Evolutionary conservation across 2,113 vertebrate genomes (phyloP), one percentile per base, ranked within the genome.

Genomic region (Paramisgurnus dabryanus): DNA sequence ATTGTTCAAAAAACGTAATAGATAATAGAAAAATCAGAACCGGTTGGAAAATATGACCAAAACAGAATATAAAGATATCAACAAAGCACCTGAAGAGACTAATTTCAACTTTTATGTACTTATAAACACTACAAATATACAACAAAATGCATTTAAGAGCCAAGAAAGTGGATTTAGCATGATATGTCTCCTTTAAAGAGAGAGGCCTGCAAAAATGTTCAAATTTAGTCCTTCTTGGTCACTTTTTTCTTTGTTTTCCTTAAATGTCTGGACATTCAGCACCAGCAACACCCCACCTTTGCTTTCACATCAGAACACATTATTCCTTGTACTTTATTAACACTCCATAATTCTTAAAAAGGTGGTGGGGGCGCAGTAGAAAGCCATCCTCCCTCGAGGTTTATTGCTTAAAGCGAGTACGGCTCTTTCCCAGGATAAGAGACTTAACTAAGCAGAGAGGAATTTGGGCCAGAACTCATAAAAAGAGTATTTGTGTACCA

Each of bases 401-500:
- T 91, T 87, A 88, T 89, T 90, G 90, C 91, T 90, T 90, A 86
- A 91, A 90, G 90, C 80, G 82, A 81, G 87, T 86, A 86, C 87
- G 82, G 87, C 86, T 88, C 84, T 90, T 91, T 93, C 90, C 91
- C 90, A 92, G 90, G 87, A 87, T 89, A 86, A 91, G 86, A 82
- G 80, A 88, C 90, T 89, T 87, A 87, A 84, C 89, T 90, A 88
- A 90, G 90, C 86, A 85, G 87, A 88, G 87, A 89, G 90, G 89
- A 93, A 92, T 93, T 89, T 86, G 84, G 85, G 85, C 88, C 88
- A 90, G 88, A 82, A 86, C 89, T 90, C 88, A 91, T 91, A 90
- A 92, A 92, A 90, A 83, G 90, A 89, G 85, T 88, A 91, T 93
- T 91, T 92, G 87, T 93, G 90, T 91, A 90, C 89, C 89, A 89